Evolutionary conservation across 2,888 invertebrate species (phyloP), one percentile per base, ranked within the genome.

Genomic region (Dryobota labecula): DNA sequence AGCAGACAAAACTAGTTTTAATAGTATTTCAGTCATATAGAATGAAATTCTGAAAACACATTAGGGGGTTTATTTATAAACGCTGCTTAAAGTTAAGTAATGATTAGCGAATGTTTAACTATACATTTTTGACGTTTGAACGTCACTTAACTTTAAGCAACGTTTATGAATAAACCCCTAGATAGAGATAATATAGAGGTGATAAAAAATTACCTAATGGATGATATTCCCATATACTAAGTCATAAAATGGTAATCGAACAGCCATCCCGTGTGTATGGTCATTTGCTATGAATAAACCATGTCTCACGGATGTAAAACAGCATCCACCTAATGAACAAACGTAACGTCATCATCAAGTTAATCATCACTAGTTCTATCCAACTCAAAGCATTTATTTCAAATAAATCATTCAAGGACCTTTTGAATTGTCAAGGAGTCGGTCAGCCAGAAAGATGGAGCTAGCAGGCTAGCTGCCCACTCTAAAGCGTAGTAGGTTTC

Each of bases 1-100:
- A 70, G 63, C 65, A 70, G 68, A 58, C 53, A 18, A 70, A 82
- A 73, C 71, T 57, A 61, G 70, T 74, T 74, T 61, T 20, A 65
- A 67, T 69, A 45, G 47, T 54, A 67, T 70, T 76, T 49, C 8
- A 68, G 18, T 24, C 30, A 76, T 36, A 27, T 45, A 18, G 8
- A 15, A n/a, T 20, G 18, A 20, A 11, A 61, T 47, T 41, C 27
- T 30, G 30, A 57, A 72, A 49, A 51, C 11, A 36, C 18, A 53
- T 56, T 51, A 27, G 2, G 30, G n/a, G n/a, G n/a, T n/a, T n/a
- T n/a, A n/a, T n/a, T n/a, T n/a, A n/a, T n/a, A n/a, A n/a, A n/a
- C n/a, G n/a, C n/a, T n/a, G n/a, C n/a, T n/a, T n/a, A n/a, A n/a
- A n/a, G n/a, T n/a, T n/a, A n/a, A n/a, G n/a, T n/a, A n/a, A n/a